phyloP scores from a whole-genome alignment of 2,797 vertebrate species.

The Hydrocynus forskahlii region DNA sequence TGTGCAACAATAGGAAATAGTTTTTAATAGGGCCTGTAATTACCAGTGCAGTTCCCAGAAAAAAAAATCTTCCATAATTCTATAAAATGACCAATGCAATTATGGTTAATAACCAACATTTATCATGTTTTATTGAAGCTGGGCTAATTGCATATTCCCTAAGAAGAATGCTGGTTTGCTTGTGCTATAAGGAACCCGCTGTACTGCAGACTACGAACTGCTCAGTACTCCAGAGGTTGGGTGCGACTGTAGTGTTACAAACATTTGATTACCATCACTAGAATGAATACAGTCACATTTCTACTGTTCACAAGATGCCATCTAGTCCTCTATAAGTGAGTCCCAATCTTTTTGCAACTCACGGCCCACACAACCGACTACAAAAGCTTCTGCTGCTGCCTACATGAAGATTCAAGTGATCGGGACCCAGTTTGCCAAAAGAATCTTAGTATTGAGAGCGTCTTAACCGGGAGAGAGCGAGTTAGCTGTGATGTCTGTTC shows the following conservation, averaged over 20 bases:
- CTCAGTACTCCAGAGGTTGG: background rate
- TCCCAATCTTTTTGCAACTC: too few species aligned
- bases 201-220: background rate
- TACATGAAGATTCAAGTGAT: too few species aligned
- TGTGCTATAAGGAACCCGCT: background rate
- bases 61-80: constrained; percentile 11
- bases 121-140: constrained; percentile 8
- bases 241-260: background rate
- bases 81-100: background rate
- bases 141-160: constrained; percentile 10
- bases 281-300: background rate
- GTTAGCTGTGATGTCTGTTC: too few species aligned
- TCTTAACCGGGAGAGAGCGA: too few species aligned
- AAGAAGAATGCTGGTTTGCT: background rate
- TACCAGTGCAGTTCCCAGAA: background rate
- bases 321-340: background rate
- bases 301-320: background rate
- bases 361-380: too few species aligned
- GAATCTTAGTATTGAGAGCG: too few species aligned
- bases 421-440: too few species aligned
- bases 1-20: background rate
- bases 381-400: too few species aligned
- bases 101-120: background rate
- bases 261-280: background rate
- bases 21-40: constrained; percentile 16